Evolutionary conservation across 2,888 invertebrate species (phyloP).

Genomic region (Hipparchia semele): DNA sequence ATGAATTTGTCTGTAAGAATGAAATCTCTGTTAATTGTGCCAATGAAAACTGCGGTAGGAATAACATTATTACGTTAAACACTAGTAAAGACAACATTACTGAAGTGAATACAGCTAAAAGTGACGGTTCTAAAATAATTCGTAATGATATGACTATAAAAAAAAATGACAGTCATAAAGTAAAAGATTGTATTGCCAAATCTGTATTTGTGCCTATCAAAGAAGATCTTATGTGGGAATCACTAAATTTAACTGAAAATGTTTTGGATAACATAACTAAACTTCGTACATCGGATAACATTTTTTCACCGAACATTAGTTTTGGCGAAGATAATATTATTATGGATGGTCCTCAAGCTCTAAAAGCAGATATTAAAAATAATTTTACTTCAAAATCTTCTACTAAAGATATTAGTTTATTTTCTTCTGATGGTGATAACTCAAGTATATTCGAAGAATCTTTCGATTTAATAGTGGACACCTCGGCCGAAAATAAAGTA

Average conservation of each 20-base stretch:
- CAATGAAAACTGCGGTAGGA: not conserved
- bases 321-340: conserved; percentile 55
- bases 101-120: not conserved
- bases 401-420: conserved; percentile 67
- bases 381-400: conserved; percentile 47
- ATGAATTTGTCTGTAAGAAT: not conserved
- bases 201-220: conserved; percentile 33
- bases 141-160: not conserved
- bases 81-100: not conserved
- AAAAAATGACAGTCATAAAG: not conserved
- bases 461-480: conserved; percentile 76
- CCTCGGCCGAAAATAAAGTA: conserved; percentile 66
- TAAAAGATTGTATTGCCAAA: not conserved
- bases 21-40: not conserved
- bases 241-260: conserved; percentile 64
- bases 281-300: conserved; percentile 52
- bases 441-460: conserved; percentile 83
- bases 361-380: conserved; percentile 42
- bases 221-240: conserved; percentile 68
- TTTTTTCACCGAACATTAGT: conserved; percentile 68
- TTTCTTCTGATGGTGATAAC: conserved; percentile 76
- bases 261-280: conserved; percentile 62
- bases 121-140: not conserved
- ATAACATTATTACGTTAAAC: not conserved
- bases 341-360: conserved; percentile 37